These are phyloP conservation scores for Lonchura striata DNA, from an alignment of 2,113 vertebrate species.

Conservation along the genomic window DNA sequence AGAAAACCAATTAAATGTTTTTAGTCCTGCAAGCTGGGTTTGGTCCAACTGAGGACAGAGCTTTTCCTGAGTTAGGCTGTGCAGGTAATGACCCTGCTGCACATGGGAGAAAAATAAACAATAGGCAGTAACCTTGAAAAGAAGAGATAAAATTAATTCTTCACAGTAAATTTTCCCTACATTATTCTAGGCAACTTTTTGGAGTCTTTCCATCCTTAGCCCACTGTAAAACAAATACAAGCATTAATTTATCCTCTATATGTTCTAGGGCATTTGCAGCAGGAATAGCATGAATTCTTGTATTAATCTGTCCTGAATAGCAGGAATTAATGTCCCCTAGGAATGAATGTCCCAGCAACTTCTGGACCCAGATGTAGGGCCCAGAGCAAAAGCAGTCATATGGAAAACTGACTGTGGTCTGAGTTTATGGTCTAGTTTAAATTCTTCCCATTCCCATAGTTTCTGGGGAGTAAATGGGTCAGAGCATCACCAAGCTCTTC, in stretches of 20 bases:
- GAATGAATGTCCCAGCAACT: neutral
- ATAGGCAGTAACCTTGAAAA: neutral
- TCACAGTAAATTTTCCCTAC: neutral
- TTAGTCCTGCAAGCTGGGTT: neutral
- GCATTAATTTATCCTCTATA: neutral
- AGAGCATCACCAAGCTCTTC: neutral
- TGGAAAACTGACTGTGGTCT: neutral
- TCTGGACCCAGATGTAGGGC: neutral
- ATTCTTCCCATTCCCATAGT: neutral
- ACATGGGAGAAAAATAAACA: fast-evolving
- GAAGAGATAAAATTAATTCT: neutral
- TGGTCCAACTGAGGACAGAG: neutral
- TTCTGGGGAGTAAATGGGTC: neutral
- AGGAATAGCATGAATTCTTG: neutral
- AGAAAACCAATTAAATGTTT: neutral
- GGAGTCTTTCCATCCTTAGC: neutral
- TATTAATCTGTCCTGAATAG: neutral
- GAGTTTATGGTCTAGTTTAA: neutral
- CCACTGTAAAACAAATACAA: neutral
- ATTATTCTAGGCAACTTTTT: neutral
- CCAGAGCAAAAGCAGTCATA: neutral
- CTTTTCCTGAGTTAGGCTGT: neutral
- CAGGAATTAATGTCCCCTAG: neutral
- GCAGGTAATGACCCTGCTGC: neutral
- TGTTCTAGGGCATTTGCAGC: neutral